A percentile compares a stretch with the other conserved stretches of the same genome.
Evolutionary conservation across 2,888 invertebrate genomes (phyloP).

Genomic region (Pseudococcus viburni): DNA sequence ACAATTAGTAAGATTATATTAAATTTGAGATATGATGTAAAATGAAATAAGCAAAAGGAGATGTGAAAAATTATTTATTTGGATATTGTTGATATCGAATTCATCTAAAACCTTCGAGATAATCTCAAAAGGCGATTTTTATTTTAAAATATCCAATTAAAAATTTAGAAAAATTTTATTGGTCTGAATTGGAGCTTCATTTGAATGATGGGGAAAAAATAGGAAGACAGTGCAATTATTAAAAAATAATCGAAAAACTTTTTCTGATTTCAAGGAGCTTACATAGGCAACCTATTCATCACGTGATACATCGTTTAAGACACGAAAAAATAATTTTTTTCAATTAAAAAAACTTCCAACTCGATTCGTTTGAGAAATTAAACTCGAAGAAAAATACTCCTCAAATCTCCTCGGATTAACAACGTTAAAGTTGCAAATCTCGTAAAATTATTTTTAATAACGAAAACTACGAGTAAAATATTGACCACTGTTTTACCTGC

Average conservation of each 20-base stretch:
- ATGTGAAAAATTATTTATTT: not conserved
- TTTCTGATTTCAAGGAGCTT: not conserved
- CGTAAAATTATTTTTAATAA: conserved; percentile 35
- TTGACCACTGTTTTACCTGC: conserved; percentile 10
- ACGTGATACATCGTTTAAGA: not conserved
- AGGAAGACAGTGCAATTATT: no score
- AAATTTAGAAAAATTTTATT: no score
- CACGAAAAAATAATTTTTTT: not conserved
- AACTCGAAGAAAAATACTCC: not conserved
- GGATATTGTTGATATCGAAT: not conserved
- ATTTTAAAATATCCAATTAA: not conserved
- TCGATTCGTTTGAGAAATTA: not conserved
- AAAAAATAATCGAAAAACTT: no score
- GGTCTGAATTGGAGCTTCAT: no score
- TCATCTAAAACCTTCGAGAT: not conserved
- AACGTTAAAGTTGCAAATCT: not conserved
- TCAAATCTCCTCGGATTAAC: not conserved
- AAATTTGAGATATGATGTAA: not conserved
- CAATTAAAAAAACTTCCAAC: not conserved
- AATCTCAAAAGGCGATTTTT: not conserved
- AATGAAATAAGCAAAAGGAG: not conserved
- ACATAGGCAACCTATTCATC: not conserved
- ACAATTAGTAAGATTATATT: not conserved
- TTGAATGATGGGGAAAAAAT: no score
- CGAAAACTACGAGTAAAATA: conserved; percentile 12